Percentiles rank a stretch among this genome's conserved stretches.
phyloP scores from a whole-genome alignment of 1,140 invertebrate species.

The Charaxes varanes region DNA sequence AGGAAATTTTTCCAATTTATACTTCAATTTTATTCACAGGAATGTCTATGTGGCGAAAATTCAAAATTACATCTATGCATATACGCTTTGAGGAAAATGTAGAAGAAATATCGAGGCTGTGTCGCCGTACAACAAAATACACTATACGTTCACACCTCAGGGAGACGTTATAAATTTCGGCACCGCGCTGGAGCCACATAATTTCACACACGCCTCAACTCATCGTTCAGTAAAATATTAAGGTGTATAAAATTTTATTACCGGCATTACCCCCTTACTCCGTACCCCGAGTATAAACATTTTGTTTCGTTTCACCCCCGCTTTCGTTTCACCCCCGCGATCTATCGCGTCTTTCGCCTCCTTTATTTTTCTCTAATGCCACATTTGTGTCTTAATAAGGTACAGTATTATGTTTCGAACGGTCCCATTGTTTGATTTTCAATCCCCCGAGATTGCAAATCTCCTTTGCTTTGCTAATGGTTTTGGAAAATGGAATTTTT shows the following conservation, averaged over 20 bases:
- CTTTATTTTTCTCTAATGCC: slow-evolving; percentile 60
- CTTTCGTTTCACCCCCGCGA: slow-evolving; percentile 14
- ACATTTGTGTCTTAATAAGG: slow-evolving; percentile 65
- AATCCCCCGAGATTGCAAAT: slow-evolving; percentile 49
- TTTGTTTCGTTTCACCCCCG: slow-evolving; percentile 49
- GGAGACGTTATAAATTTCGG: slow-evolving; percentile 51
- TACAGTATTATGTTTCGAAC: slow-evolving; percentile 55
- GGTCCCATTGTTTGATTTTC: slow-evolving; percentile 60
- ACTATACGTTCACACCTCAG: slow-evolving; percentile 28
- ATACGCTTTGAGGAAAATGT: slow-evolving; percentile 6
- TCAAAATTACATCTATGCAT: too few relatives aligned
- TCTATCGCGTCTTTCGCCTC: slow-evolving; percentile 33
- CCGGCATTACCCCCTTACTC: slow-evolving; percentile 51
- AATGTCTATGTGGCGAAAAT: too few relatives aligned
- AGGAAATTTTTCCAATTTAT: too few relatives aligned
- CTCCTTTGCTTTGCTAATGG: slow-evolving; percentile 46
- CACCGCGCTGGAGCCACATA: slow-evolving; percentile 45
- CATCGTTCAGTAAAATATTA: slow-evolving; percentile 67
- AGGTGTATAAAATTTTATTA: slow-evolving; percentile 71
- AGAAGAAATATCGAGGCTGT: slow-evolving; percentile 12
- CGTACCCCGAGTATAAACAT: slow-evolving; percentile 60
- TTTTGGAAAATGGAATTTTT: slow-evolving; percentile 36
- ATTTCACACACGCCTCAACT: slow-evolving; percentile 66
- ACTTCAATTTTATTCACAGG: too few relatives aligned
- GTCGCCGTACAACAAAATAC: slow-evolving; percentile 18